These are phyloP conservation scores for Zapus hudsonius DNA, from an alignment of 2,113 vertebrate species.

Conservation along the genomic window DNA sequence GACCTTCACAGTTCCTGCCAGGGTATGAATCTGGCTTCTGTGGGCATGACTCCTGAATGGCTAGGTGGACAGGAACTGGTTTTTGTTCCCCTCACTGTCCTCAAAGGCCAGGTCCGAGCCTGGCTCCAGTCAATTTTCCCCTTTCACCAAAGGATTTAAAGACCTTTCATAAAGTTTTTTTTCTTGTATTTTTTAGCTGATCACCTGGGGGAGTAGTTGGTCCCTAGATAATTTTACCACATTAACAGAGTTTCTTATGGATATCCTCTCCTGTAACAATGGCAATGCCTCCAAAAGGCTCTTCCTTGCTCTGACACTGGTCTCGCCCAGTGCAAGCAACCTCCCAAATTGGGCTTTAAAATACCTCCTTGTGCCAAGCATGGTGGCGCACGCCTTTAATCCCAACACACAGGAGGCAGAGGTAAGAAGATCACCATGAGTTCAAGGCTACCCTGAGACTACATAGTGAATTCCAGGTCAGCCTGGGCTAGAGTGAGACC, in stretches of 20 bases:
- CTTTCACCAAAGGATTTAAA: not conserved
- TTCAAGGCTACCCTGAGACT: no score
- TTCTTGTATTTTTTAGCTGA: not conserved
- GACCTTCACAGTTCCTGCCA: not conserved
- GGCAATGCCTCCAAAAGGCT: not conserved
- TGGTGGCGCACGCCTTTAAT: no score
- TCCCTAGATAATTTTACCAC: not conserved
- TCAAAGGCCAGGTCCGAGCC: not conserved
- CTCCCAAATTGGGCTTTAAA: not conserved
- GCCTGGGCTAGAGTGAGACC: no score
- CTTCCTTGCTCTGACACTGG: accelerated
- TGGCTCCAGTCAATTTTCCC: not conserved
- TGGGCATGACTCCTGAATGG: not conserved
- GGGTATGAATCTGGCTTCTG: not conserved
- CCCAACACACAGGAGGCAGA: no score
- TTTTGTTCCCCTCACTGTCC: not conserved
- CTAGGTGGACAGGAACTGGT: not conserved
- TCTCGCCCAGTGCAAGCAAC: not conserved
- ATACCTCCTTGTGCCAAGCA: not conserved
- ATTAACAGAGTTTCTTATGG: not conserved
- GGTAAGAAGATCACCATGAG: no score
- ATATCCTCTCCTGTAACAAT: not conserved
- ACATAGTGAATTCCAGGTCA: no score
- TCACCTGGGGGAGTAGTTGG: not conserved
- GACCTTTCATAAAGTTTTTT: not conserved